Percentiles rank a stretch among this genome's conserved stretches.
phyloP scores from a whole-genome alignment of 2,113 vertebrate species.

The Spheniscus mendiculus region DNA sequence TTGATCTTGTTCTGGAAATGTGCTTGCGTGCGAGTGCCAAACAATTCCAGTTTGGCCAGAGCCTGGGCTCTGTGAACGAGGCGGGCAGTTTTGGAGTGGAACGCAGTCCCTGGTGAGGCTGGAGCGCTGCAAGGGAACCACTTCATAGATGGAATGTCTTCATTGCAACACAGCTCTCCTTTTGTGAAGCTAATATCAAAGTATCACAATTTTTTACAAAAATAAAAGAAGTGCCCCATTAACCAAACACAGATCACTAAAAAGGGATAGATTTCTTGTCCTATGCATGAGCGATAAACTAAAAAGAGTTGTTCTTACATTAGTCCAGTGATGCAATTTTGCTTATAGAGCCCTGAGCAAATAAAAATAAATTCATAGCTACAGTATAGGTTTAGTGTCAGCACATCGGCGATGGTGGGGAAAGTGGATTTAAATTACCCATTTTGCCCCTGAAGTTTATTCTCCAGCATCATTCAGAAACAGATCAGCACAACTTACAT shows the following conservation, averaged over 20 bases:
- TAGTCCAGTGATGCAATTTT: not conserved
- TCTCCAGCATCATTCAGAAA: not conserved
- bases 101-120: not conserved
- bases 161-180: not conserved
- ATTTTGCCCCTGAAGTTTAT: not conserved
- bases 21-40: not conserved
- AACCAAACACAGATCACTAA: not conserved
- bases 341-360: not conserved
- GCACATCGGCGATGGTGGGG: not conserved
- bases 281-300: not conserved
- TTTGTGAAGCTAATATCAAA: not conserved
- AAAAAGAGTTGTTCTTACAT: not conserved
- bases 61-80: not conserved
- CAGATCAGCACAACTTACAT: not conserved
- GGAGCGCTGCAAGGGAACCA: not conserved
- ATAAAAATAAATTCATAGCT: not conserved
- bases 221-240: not conserved
- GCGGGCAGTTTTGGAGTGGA: not conserved
- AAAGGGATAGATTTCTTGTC: not conserved
- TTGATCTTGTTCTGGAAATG: not conserved
- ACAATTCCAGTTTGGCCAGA: not conserved
- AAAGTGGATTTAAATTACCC: not conserved
- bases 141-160: not conserved
- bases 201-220: not conserved
- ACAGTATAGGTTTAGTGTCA: not conserved